Conservation (phyloP, 2,797 vertebrate genomes). For the Brachyrhaphis roseni region DNA sequence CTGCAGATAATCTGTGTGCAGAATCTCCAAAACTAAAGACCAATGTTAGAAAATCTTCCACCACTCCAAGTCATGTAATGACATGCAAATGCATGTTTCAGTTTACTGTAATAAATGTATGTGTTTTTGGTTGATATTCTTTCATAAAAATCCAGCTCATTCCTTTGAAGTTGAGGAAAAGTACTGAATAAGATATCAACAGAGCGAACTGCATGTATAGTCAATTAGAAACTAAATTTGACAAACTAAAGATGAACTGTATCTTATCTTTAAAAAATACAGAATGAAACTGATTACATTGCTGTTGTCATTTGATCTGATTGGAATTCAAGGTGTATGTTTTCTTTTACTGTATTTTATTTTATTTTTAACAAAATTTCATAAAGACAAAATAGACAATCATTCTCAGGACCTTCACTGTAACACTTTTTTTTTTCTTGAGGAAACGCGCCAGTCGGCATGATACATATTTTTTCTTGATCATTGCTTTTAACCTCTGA, state of each 20-base stretch:
- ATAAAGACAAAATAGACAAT: background rate
- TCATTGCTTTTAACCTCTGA: constrained; percentile 34
- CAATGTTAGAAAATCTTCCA: background rate
- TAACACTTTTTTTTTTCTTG: background rate
- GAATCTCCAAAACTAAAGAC: background rate
- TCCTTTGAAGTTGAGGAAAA: background rate
- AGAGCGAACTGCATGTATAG: background rate
- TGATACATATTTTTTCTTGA: constrained; percentile 39
- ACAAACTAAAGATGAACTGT: background rate
- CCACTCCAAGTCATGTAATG: background rate
- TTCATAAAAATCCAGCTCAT: background rate
- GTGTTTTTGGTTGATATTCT: background rate
- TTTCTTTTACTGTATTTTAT: background rate
- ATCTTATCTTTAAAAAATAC: background rate
- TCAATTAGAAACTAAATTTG: background rate
- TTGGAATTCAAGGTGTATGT: background rate
- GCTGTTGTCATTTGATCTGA: background rate
- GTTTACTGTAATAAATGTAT: background rate
- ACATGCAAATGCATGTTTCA: background rate
- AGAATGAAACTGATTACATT: background rate
- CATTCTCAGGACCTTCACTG: background rate
- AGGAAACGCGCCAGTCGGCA: constrained; percentile 6
- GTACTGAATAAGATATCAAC: background rate
- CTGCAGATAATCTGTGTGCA: background rate
- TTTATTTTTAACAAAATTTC: background rate